Evolutionary conservation across 2,113 vertebrate genomes (phyloP), one percentile per base, ranked within the genome.

Genomic region (Cavia porcellus): DNA sequence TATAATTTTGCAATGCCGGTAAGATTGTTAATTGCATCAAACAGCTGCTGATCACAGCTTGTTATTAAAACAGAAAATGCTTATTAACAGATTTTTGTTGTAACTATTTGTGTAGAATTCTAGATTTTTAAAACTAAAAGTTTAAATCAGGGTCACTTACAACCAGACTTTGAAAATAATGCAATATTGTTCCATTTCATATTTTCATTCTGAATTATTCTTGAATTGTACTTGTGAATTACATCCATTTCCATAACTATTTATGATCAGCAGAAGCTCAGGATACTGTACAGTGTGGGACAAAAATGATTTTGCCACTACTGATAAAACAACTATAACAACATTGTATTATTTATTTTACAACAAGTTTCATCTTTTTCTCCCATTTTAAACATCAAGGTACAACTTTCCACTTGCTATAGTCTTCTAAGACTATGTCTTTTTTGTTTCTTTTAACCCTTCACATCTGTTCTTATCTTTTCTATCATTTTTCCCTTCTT

Each of bases 101-200:
- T 50, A 30, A 70, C 81, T 95, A 84, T 57, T 47, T 90, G 32
- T 92, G 5, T 80, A 25, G 13, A 17, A 89, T 92, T 94, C 35
- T 42, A 7, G 68, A 91, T 93, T 95, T 28, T 96, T 97, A 59
- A 96, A 86, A 89, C 55, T 59, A 35, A 72, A 81, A 79, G 59
- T 91, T 38, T 50, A 79, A 95, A 72, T 59, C 10, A 90, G 20
- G 64, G 52, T 30, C 30, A 38, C 15, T 77, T 42, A 82, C 20
- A 83, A 1, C 4, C 64, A 38, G 10, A 87, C 35, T 59, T 93
- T 89, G 79, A n/a, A 89, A 92, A 64, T 47, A 38, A 30, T 85
- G 8, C 55, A 52, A 95, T 47, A 50, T 81, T 57, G 17, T 19
- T 91, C 52, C 22, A 85, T 61, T 97, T 75, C 50, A 66, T 70